Percentiles rank a stretch among this genome's conserved stretches.
Evolutionary conservation across 2,888 invertebrate species (phyloP).

Genomic region (Temnothorax ravouxi): DNA sequence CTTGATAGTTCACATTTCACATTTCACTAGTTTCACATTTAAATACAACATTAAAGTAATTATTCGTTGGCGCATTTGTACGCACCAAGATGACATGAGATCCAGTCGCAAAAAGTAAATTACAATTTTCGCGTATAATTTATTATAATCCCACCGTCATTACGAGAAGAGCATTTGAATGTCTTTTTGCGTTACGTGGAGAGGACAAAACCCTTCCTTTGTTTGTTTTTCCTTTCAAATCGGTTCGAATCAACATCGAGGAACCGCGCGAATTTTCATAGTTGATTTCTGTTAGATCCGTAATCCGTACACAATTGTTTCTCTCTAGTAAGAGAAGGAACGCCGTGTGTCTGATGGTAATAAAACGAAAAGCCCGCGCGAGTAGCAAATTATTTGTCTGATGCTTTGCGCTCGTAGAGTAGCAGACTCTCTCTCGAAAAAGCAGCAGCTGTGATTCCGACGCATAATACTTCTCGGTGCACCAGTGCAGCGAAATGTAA

Average conservation of each 20-base stretch:
- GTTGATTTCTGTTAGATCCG: conserved; percentile 10
- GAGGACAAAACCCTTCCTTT: background rate
- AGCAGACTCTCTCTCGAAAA: background rate
- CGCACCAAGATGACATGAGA: conserved; percentile 38
- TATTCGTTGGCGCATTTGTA: conserved; percentile 63
- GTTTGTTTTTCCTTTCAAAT: background rate
- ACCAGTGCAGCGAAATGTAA: background rate
- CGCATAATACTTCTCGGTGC: conserved; percentile 9
- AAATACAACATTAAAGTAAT: conserved; percentile 65
- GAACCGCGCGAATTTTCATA: conserved; percentile 2
- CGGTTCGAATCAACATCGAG: background rate
- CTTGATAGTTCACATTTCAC: too few species aligned
- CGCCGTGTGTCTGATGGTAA: background rate
- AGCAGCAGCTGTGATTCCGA: conserved; percentile 28
- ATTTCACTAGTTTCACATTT: too few species aligned
- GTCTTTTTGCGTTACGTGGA: background rate
- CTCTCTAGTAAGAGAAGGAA: conserved; percentile 35
- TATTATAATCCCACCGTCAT: conserved; percentile 63
- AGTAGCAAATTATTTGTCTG: conserved; percentile 34
- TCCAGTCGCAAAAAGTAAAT: conserved; percentile 71
- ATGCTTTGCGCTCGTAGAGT: conserved; percentile 5
- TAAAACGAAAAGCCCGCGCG: conserved; percentile 27
- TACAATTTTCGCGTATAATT: conserved; percentile 61
- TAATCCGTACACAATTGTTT: conserved; percentile 17
- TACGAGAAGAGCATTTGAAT: background rate